Base-by-base conservation (phyloP, 2,113 vertebrate genomes). In the Plectropomus leopardus region DNA sequence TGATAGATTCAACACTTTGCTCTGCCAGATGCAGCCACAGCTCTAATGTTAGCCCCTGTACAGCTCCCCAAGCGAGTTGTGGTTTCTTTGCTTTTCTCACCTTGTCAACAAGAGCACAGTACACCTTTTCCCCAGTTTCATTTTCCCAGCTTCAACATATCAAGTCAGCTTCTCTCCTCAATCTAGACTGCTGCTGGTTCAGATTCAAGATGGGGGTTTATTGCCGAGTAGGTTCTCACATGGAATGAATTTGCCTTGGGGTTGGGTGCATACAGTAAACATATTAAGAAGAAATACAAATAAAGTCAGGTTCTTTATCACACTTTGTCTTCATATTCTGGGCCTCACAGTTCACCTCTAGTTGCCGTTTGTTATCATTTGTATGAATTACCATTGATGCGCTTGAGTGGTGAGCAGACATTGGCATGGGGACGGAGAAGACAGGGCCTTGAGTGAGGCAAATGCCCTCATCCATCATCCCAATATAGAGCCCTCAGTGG, bases 391-490 rank as follows among this genome's bases (percentile, higher is more conserved):
- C 80, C 68, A 58, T 51, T 80, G 83, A 82, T 86, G 79, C 63
- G 65, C 83, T 80, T 42, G 87, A 90, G 87, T 75, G 82, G 81
- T 16, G 76, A 87, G 83, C 88, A 85, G 92, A 83, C 87, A 71
- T 75, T 77, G 87, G 88, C 85, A 74, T 23, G 23, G 81, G 79
- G 83, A 88, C 1, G 54, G 67, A 76, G 89, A 72, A 86, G 84
- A 90, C 80, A 15, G 57, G 87, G 87, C 89, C 92, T 91, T 91
- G 86, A 91, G 80, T 84, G 87, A 77, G 63, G 91, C 88, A 89
- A 93, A 92, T 86, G 92, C 88, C 84, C 87, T 92, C 93, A 92
- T 94, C 90, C 84, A 92, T 94, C 93, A 90, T 93, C 78, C 78
- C 86, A 84, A 81, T 88, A 86, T 88, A 84, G 85, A 90, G 88